Base-by-base conservation (phyloP, 2,888 invertebrate genomes). In the Sinodicranocentrus sp. region DNA sequence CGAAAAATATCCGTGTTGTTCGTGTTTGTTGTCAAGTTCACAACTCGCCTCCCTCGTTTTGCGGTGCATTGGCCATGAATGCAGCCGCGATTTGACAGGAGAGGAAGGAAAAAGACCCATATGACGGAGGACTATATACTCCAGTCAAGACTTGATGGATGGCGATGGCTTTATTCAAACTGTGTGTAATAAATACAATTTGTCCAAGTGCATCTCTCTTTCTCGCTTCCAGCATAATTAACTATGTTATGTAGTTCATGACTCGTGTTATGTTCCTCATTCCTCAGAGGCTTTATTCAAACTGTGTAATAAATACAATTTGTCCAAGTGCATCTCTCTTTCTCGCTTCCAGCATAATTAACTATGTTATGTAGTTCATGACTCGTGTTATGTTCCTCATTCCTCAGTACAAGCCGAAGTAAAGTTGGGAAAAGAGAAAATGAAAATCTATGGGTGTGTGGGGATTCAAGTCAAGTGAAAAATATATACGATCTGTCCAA, bases 391-490 rank as follows among this genome's bases (percentile, higher is more conserved):
- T 52, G 43, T 6, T 43, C 43, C 43, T 43, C 43, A 43, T 10
- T 10, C 43, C 6, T 10, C 6, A 10, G 43, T 5, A 59, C 10
- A 59, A 59, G 5, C n/a, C n/a, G n/a, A n/a, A n/a, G n/a, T n/a
- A n/a, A n/a, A n/a, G n/a, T n/a, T n/a, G n/a, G n/a, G n/a, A n/a
- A n/a, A n/a, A n/a, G n/a, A n/a, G n/a, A n/a, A 25, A 68, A 77
- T 68, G 77, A 77, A 68, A 77, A 77, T 77, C 67, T 68, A 77
- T 68, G 77, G 17, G 57, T 59, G 77, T 54, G 28, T 77, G 13
- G 77, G 77, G 77, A 68, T 25, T 23, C 5, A 57, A 73, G 73
- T 73, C 73, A 61, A 61, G 73, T 72, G 72, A 59, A 57, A 71
- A 15, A 70, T 70, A 15, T 68, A 48, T 68, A 10, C 25, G 2